Conservation (phyloP, 2,888 invertebrate species). For the Timandra comae region DNA sequence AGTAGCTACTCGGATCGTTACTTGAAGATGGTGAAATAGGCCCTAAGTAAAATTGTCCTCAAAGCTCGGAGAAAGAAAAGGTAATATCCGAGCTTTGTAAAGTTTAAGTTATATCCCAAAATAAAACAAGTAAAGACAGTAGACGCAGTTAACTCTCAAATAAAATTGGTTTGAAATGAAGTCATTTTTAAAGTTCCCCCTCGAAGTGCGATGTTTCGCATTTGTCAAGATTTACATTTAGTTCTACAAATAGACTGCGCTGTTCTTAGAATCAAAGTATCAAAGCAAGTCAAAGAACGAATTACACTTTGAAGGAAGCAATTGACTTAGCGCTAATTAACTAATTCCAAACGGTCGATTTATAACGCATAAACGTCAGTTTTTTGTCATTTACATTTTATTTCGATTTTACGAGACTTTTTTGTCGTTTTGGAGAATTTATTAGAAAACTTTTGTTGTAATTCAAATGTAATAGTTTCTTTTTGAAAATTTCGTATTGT, state of each 20-base stretch:
- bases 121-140: neutral
- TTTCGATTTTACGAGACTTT: too few relatives aligned
- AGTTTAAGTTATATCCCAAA: neutral
- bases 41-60: too few relatives aligned
- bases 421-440: neutral
- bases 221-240: constrained; percentile 53
- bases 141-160: neutral
- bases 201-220: constrained; percentile 49
- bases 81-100: too few relatives aligned
- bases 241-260: constrained; percentile 17
- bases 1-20: too few relatives aligned
- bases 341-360: constrained; percentile 1
- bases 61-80: too few relatives aligned
- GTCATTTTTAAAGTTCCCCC: constrained; percentile 31
- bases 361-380: neutral
- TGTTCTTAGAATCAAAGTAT: constrained; percentile 18
- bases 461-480: too few relatives aligned
- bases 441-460: too few relatives aligned
- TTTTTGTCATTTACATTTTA: neutral
- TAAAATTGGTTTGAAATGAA: neutral
- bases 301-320: constrained; percentile 7
- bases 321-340: constrained; percentile 1
- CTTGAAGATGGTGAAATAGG: too few relatives aligned
- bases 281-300: constrained; percentile 17
- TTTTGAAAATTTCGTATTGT: too few relatives aligned